Evolutionary conservation across 2,888 invertebrate genomes (phyloP), one percentile per base, ranked within the genome.

Genomic region (Empis livida): DNA sequence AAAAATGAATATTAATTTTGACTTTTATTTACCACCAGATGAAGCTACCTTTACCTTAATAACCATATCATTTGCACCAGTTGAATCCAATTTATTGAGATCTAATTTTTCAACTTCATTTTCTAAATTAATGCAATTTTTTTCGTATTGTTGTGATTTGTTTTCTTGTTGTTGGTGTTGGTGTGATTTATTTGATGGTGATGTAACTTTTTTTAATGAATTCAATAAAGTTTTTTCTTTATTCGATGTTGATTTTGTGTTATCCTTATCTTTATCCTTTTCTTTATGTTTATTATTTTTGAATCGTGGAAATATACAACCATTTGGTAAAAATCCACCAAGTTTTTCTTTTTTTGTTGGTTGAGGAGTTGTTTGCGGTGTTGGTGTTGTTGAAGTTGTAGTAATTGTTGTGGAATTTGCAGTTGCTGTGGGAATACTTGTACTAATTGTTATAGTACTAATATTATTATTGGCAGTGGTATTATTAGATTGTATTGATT

Each of bases 301-400:
- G 49, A 68, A 68, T 43, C 68, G 62, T 51, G 68, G 68, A 55
- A 68, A 68, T 52, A 68, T 68, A 51, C 68, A 68, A 47, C 68
- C 67, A 48, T 68, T 68, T 45, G 68, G 68, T 51, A 68, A 54
- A 51, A 68, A 68, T 10, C 68, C 68, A 32, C 64, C 66, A n/a
- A 68, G 55, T 54, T 68, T 68, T 42, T 68, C 68, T 50, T 68
- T 68, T 55, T 68, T 68, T 14, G 58, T 55, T 4, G 64, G 60
- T 23, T 58, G 54, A 43, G 59, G 47, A 13, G 56, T 43, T 43
- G 54, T 42, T 4, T 51, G 15, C 2, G 49, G 32, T 35, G 55
- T 42, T 32, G 55, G 51, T 43, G 51, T 17, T 43, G 53, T 47
- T 38, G 54, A 42, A 37, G 57, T 38, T 9, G 35, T 20, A 5